These are phyloP conservation scores for Empidonax traillii DNA, from an alignment of 2,113 vertebrate species.

Conservation along the genomic window DNA sequence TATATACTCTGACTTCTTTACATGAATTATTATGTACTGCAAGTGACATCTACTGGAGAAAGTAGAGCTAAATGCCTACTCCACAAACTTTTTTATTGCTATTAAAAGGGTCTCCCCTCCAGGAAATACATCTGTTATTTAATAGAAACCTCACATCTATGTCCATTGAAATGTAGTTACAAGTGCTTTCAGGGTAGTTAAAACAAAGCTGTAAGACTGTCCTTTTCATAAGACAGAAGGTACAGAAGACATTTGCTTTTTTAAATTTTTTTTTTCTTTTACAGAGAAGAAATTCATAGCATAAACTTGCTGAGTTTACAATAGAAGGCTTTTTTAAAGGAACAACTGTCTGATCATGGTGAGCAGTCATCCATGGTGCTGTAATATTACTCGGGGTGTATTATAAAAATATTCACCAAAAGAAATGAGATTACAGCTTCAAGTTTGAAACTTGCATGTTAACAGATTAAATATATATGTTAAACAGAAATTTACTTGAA, in stretches of 20 bases:
- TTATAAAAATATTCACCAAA: neutral
- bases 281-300: neutral
- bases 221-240: neutral
- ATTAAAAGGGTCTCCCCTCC: conserved; percentile 15
- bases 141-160: neutral
- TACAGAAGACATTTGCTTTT: neutral
- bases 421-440: neutral
- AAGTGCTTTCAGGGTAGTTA: neutral
- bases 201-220: neutral
- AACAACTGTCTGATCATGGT: neutral
- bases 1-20: conserved; percentile 73
- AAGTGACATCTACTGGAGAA: conserved; percentile 86
- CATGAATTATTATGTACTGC: conserved; percentile 79
- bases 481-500: neutral
- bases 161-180: neutral
- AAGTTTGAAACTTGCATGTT: neutral
- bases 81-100: conserved; percentile 57
- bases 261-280: neutral
- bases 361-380: neutral
- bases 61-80: conserved; percentile 74
- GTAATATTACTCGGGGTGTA: neutral
- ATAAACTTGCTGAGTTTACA: neutral
- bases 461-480: neutral
- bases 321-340: conserved; percentile 21
- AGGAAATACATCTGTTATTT: conserved; percentile 29